Percentiles rank a stretch among this genome's conserved stretches.
These are phyloP conservation scores for Helicolenus hilgendorfi DNA, from an alignment of 2,797 vertebrate genomes.

Conservation along the genomic window DNA sequence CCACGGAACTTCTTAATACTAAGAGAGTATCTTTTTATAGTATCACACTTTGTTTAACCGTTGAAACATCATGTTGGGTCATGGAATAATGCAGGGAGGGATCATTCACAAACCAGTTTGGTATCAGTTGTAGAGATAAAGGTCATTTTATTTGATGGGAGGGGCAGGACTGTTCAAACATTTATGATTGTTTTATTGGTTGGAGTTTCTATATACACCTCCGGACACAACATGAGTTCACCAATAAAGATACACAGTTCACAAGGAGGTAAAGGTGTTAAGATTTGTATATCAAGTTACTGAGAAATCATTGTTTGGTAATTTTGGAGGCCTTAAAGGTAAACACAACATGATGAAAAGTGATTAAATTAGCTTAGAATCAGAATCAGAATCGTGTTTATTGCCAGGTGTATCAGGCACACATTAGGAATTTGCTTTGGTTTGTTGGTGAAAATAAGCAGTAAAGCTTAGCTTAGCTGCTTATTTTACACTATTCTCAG, in stretches of 20 bases:
- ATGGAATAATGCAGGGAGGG: not conserved
- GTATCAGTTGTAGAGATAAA: not conserved
- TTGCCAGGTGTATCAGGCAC: too few species aligned
- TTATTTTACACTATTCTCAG: not conserved
- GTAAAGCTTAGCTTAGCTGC: not conserved
- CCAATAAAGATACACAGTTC: not conserved
- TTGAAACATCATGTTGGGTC: not conserved
- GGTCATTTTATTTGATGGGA: not conserved
- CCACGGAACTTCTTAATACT: too few species aligned
- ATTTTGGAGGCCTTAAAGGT: not conserved
- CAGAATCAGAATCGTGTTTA: too few species aligned
- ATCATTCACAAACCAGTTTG: not conserved
- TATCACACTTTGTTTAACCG: not conserved
- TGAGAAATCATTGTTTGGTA: not conserved
- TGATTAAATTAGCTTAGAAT: not conserved
- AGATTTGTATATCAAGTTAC: not conserved
- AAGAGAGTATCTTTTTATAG: not conserved
- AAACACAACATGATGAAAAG: not conserved
- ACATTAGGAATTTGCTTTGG: too few species aligned
- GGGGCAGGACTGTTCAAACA: not conserved
- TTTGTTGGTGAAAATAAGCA: too few species aligned
- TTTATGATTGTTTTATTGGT: not conserved
- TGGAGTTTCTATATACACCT: not conserved
- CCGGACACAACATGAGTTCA: not conserved
- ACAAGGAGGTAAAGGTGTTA: not conserved